phyloP scores from a whole-genome alignment of 35 echinoderm and acorn worm species.

The Apostichopus californicus region DNA sequence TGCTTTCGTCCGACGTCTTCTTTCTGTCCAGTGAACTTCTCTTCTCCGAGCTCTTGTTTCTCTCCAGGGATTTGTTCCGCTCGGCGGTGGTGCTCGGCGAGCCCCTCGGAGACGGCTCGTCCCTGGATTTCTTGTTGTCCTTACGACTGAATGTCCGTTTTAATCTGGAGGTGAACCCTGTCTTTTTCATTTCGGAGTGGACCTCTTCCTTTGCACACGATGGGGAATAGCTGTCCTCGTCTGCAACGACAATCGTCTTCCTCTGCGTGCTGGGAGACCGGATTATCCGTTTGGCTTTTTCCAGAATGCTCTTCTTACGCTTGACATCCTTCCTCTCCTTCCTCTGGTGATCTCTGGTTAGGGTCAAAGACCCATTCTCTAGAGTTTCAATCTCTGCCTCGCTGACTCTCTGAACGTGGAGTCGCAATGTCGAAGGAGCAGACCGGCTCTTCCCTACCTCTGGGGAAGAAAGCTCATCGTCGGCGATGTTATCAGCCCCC shows the following conservation, averaged over 20 bases:
- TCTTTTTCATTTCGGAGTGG: conserved; percentile 89
- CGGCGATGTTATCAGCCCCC: conserved; percentile 66
- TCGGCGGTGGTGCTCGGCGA: conserved; percentile 1
- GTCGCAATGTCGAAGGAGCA: conserved; percentile 79
- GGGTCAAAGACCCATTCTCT: conserved; percentile 70
- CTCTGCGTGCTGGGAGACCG: conserved; percentile 86
- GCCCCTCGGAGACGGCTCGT: conserved; percentile 49
- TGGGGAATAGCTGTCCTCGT: not conserved
- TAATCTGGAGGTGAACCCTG: conserved; percentile 75
- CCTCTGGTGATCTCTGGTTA: conserved; percentile 55
- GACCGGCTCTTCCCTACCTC: conserved; percentile 69
- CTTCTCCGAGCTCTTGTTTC: conserved; percentile 26
- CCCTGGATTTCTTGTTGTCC: conserved; percentile 57
- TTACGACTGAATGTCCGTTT: conserved; percentile 77
- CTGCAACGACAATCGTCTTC: conserved; percentile 29
- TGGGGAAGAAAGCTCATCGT: conserved; percentile 84
- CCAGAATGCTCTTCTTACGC: conserved; percentile 78
- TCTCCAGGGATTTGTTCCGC: conserved; percentile 19
- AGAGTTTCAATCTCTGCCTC: conserved; percentile 54
- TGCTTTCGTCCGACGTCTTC: conserved; percentile 2
- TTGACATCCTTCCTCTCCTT: conserved; percentile 74
- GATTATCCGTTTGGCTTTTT: conserved; percentile 77
- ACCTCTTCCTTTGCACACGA: conserved; percentile 64
- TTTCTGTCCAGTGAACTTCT: conserved; percentile 45
- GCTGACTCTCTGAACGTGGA: conserved; percentile 63